Conservation (phyloP, 2,888 invertebrate species). For the Acleris laterana region DNA sequence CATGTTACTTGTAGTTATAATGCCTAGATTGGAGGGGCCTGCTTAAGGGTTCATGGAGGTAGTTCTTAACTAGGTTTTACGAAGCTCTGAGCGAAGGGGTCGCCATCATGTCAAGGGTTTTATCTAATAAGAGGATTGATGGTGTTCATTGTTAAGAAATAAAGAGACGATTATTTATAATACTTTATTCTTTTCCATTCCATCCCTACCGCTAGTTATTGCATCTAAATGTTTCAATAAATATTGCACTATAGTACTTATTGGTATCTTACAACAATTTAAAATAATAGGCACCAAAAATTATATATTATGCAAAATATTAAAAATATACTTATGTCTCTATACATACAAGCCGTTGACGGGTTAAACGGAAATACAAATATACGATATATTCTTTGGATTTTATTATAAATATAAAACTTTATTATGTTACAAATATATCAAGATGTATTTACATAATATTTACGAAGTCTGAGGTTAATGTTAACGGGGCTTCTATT, state of each 20-base stretch:
- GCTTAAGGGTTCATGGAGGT: too few species aligned
- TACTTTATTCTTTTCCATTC: constrained; percentile 32
- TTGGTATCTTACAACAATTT: constrained; percentile 13
- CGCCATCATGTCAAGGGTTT: too few species aligned
- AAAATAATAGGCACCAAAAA: constrained; percentile 41
- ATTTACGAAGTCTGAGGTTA: background rate
- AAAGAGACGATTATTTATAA: constrained; percentile 21
- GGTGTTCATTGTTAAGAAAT: too few species aligned
- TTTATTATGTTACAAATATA: constrained; percentile 10
- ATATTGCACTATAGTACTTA: constrained; percentile 41
- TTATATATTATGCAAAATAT: constrained; percentile 41
- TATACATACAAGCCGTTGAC: constrained; percentile 9
- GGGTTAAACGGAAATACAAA: constrained; percentile 21
- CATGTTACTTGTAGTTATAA: too few species aligned
- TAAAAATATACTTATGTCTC: constrained; percentile 38
- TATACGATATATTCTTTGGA: constrained; percentile 32
- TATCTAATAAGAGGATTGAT: too few species aligned
- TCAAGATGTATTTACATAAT: constrained; percentile 9
- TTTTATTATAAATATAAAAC: constrained; percentile 14
- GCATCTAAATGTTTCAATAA: constrained; percentile 36
- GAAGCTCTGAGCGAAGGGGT: too few species aligned
- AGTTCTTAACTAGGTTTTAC: too few species aligned
- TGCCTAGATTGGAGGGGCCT: too few species aligned
- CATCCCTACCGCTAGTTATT: constrained; percentile 33
- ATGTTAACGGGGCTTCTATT: background rate